Conservation (phyloP, 2,888 invertebrate species). For the Ecdyonurus torrentis region DNA sequence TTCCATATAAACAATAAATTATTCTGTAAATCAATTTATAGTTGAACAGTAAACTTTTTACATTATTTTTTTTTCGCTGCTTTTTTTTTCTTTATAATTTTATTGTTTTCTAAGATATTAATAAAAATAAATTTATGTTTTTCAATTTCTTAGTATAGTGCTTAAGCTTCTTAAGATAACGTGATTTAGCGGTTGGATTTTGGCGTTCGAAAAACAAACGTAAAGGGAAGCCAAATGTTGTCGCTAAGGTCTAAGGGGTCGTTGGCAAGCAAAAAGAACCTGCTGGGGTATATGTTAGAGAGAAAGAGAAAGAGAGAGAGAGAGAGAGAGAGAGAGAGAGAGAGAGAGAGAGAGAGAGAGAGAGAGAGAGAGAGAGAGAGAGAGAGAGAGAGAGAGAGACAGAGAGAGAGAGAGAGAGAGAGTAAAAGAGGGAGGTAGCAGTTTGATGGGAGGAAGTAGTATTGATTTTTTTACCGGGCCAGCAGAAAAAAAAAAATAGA, state of each 20-base stretch:
- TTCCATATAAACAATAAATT: too few species aligned
- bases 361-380: too few species aligned
- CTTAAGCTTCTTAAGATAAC: neutral
- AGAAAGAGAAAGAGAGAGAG: neutral
- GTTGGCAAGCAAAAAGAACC: too few species aligned
- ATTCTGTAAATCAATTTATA: too few species aligned
- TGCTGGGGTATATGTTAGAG: neutral
- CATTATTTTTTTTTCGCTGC: too few species aligned
- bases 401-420: neutral
- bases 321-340: neutral
- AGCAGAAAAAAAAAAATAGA: neutral
- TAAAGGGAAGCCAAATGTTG: neutral
- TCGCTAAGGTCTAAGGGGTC: neutral
- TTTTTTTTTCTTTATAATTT: too few species aligned
- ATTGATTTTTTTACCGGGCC: neutral
- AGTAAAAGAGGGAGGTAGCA: neutral
- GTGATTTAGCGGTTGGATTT: neutral
- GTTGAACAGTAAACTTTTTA: too few species aligned
- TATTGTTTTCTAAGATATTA: too few species aligned
- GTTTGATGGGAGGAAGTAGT: neutral
- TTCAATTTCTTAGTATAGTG: neutral
- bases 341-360: neutral
- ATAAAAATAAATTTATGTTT: neutral
- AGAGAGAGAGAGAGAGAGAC: neutral
- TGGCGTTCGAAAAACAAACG: neutral